Conservation (phyloP, 2,113 vertebrate species). For the Taurulus bubalis region DNA sequence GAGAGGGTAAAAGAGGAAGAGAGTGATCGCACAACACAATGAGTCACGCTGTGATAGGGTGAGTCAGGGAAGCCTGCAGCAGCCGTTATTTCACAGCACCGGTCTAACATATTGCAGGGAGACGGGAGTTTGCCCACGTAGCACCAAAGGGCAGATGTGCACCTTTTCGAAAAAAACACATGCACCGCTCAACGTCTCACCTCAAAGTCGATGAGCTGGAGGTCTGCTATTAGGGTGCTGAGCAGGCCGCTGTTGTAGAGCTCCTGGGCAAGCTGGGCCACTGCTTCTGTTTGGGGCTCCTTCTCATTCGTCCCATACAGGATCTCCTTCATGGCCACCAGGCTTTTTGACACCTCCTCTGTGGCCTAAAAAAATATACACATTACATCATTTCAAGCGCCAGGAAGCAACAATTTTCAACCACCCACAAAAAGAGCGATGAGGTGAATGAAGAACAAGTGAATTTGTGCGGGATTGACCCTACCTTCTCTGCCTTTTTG, state of each 20-base stretch:
- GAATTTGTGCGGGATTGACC: too few relatives aligned
- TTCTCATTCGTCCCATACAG: constrained; percentile 95
- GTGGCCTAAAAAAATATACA: constrained; percentile 82
- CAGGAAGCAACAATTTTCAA: constrained; percentile 4
- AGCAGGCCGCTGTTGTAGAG: constrained; percentile 96
- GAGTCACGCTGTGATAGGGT: constrained; percentile 56
- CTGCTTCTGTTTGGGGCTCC: constrained; percentile 93
- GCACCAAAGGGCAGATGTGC: neutral
- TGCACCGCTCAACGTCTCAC: constrained; percentile 70
- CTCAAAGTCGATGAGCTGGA: constrained; percentile 97
- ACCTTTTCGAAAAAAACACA: neutral
- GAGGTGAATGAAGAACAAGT: neutral
- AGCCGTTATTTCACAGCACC: constrained; percentile 32
- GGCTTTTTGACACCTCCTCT: constrained; percentile 98
- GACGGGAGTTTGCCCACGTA: constrained; percentile 31
- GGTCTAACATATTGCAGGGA: constrained; percentile 47
- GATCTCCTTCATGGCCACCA: constrained; percentile 97
- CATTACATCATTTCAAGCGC: neutral
- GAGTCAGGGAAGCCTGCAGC: constrained; percentile 58
- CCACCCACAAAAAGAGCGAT: neutral
- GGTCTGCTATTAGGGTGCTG: constrained; percentile 89
- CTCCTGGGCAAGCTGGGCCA: constrained; percentile 95
- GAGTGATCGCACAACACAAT: constrained; percentile 50
- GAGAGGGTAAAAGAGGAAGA: constrained; percentile 50
- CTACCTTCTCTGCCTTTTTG: constrained; percentile 96